Evolutionary conservation across 2,888 invertebrate genomes (phyloP).

Genomic region (Gibbula magus): DNA sequence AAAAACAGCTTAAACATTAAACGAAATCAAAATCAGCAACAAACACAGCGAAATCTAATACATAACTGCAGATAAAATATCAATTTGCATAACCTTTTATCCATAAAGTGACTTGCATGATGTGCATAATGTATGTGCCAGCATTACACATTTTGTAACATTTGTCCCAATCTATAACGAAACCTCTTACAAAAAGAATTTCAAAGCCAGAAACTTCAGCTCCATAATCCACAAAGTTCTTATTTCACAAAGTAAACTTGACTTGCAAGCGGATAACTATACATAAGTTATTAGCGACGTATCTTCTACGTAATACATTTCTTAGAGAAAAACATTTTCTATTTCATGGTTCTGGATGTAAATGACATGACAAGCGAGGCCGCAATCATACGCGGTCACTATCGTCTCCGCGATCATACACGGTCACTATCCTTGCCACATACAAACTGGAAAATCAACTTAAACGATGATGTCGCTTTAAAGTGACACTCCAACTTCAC

Average conservation of each 20-base stretch:
- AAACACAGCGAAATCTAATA: neutral
- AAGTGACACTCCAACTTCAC: neutral
- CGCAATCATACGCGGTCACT: neutral
- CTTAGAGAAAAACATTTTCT: slow-evolving; percentile 14
- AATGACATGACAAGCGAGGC: slow-evolving; percentile 1
- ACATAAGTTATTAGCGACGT: neutral
- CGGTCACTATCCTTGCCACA: neutral
- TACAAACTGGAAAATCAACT: slow-evolving; percentile 8
- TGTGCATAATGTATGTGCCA: too few relatives aligned
- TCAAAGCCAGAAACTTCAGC: too few relatives aligned
- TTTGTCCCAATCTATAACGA: too few relatives aligned
- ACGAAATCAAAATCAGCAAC: too few relatives aligned
- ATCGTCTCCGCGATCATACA: neutral
- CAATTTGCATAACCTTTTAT: too few relatives aligned
- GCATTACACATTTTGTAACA: too few relatives aligned
- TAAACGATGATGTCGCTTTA: neutral
- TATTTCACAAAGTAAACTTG: neutral
- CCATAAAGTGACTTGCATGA: too few relatives aligned
- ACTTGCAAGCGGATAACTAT: neutral
- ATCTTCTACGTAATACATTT: neutral
- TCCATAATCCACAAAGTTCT: neutral
- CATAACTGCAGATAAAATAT: too few relatives aligned
- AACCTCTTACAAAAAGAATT: too few relatives aligned
- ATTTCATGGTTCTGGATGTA: neutral
- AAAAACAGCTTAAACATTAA: too few relatives aligned